Percentiles rank a stretch among this genome's conserved stretches.
Conservation (phyloP, 2,888 invertebrate species). For the Dasypogon diadema region DNA sequence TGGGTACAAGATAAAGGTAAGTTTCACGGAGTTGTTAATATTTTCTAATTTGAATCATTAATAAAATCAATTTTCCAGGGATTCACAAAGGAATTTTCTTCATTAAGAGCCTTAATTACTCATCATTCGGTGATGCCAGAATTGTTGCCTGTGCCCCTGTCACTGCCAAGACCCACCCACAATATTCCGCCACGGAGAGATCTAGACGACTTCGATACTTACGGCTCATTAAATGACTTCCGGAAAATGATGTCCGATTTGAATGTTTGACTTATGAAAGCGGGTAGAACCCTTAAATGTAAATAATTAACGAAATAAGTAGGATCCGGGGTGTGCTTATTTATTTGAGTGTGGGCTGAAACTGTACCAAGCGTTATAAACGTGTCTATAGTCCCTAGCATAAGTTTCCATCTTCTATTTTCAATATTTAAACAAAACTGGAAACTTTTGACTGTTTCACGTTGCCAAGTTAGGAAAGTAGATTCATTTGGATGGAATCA, state of each 20-base stretch:
- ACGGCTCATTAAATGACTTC: constrained; percentile 80
- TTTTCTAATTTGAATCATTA: constrained; percentile 17
- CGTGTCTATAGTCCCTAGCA: constrained; percentile 10
- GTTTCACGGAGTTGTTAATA: constrained; percentile 51
- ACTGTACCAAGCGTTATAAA: constrained; percentile 38
- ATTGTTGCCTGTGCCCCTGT: constrained; percentile 91
- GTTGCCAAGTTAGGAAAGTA: constrained; percentile 9
- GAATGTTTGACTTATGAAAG: constrained; percentile 70
- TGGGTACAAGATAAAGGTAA: constrained; percentile 93
- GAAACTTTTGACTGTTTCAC: constrained; percentile 5
- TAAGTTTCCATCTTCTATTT: constrained; percentile 12
- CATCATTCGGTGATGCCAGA: constrained; percentile 99
- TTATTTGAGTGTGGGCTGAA: constrained; percentile 46
- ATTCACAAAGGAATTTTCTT: constrained; percentile 95
- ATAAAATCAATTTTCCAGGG: constrained; percentile 74
- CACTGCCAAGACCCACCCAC: constrained; percentile 75
- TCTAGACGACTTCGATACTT: constrained; percentile 81
- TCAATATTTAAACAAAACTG: constrained; percentile 12
- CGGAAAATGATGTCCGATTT: constrained; percentile 83
- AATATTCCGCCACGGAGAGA: constrained; percentile 67
- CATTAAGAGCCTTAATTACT: constrained; percentile 90
- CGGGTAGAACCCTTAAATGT: constrained; percentile 53
- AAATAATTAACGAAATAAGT: constrained; percentile 45
- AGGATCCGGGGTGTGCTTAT: constrained; percentile 37
- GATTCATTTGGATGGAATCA: neutral